Conservation (phyloP, 1,140 invertebrate genomes). For the Micrasema minimum region DNA sequence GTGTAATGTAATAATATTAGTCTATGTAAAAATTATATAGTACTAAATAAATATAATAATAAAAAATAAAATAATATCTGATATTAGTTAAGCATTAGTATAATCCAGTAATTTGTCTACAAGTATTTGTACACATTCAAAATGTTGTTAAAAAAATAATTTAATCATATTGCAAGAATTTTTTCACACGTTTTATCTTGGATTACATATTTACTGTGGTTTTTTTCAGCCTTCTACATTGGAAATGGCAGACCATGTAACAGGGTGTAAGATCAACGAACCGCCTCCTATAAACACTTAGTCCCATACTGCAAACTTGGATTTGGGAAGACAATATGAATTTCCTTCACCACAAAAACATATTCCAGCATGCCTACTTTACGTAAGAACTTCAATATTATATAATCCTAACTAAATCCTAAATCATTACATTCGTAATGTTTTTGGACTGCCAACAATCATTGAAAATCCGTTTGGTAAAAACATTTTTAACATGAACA, state of each 20-base stretch:
- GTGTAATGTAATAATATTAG: too few relatives aligned
- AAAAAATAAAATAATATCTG: too few relatives aligned
- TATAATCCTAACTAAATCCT: too few relatives aligned
- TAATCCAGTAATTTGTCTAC: too few relatives aligned
- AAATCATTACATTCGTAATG: not conserved
- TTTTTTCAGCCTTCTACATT: conserved; percentile 47
- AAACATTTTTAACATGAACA: not conserved
- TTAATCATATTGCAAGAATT: too few relatives aligned
- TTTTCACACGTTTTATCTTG: too few relatives aligned
- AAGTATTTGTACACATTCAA: too few relatives aligned
- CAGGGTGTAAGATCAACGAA: conserved; percentile 44
- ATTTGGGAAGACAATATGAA: conserved; percentile 97
- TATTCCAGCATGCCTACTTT: conserved; percentile 95
- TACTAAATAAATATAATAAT: too few relatives aligned
- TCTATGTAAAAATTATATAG: too few relatives aligned
- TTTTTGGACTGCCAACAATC: not conserved
- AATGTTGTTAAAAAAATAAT: too few relatives aligned
- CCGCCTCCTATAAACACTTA: conserved; percentile 63
- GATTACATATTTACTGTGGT: too few relatives aligned
- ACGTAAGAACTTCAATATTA: conserved; percentile 71
- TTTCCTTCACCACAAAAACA: conserved; percentile 94
- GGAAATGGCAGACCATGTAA: conserved; percentile 46
- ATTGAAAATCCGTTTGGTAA: not conserved
- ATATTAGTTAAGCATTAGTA: too few relatives aligned
- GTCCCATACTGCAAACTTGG: conserved; percentile 86